These are phyloP conservation scores for Xestobium rufovillosum DNA, from an alignment of 2,888 invertebrate genomes.

Conservation along the genomic window DNA sequence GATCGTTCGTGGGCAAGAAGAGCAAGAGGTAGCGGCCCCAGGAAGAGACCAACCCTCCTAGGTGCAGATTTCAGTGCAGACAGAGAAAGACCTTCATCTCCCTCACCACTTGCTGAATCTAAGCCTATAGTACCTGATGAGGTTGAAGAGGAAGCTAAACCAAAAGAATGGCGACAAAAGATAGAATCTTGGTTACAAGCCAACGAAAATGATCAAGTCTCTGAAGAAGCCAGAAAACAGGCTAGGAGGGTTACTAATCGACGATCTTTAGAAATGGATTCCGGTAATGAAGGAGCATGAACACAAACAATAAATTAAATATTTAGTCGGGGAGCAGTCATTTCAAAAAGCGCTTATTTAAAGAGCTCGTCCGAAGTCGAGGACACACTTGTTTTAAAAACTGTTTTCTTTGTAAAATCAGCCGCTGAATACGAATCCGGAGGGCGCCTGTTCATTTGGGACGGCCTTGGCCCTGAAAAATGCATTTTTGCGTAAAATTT, in stretches of 20 bases:
- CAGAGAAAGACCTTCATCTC: conserved; percentile 65
- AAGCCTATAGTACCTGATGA: conserved; percentile 51
- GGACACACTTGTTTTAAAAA: too few species aligned
- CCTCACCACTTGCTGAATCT: conserved; percentile 53
- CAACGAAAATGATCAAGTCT: conserved; percentile 72
- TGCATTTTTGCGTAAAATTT: too few species aligned
- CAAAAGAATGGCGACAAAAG: conserved; percentile 80
- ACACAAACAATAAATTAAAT: too few species aligned
- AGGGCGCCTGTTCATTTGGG: too few species aligned
- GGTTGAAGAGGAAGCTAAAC: conserved; percentile 39
- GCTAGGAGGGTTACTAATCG: conserved; percentile 62
- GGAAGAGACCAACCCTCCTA: conserved; percentile 71
- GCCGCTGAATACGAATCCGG: too few species aligned
- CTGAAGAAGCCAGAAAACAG: conserved; percentile 59
- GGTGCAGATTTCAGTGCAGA: conserved; percentile 65
- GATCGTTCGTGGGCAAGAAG: conserved; percentile 87
- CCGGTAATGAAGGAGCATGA: conserved; percentile 50
- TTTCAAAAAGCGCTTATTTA: too few species aligned
- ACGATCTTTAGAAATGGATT: conserved; percentile 77
- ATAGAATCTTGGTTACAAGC: conserved; percentile 88
- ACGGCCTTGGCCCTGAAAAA: too few species aligned
- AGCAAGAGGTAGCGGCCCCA: conserved; percentile 60
- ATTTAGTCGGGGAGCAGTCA: too few species aligned
- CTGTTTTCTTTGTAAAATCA: too few species aligned
- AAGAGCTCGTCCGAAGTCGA: too few species aligned